A percentile compares a stretch with the other conserved stretches of the same genome.
Conservation (phyloP, 2,888 invertebrate genomes). For the Matsumyia berberina region DNA sequence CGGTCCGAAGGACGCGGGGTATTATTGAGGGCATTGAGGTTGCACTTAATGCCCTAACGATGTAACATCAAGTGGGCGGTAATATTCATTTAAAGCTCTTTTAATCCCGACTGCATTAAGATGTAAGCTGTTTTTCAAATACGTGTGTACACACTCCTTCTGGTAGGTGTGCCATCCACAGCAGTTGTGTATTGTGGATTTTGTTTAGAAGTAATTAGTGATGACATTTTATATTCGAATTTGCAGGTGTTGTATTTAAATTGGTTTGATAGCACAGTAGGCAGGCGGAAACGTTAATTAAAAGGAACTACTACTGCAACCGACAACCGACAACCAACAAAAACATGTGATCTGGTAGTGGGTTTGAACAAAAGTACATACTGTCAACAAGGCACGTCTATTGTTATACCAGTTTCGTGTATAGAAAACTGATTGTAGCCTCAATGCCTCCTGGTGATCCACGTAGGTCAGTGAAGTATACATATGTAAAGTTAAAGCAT, state of each 20-base stretch:
- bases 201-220: constrained; percentile 69
- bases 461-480: too few relatives aligned
- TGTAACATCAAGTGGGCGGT: constrained; percentile 76
- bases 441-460: too few relatives aligned
- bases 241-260: constrained; percentile 67
- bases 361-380: not conserved
- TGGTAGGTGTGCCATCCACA: not conserved
- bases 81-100: constrained; percentile 76
- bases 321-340: constrained; percentile 6
- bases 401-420: too few relatives aligned
- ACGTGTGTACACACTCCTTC: not conserved
- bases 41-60: constrained; percentile 70
- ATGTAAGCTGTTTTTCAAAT: constrained; percentile 74
- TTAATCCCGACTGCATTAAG: constrained; percentile 71
- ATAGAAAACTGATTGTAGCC: too few relatives aligned
- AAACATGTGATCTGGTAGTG: constrained; percentile 1
- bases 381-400: not conserved
- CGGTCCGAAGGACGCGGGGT: constrained; percentile 19
- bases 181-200: constrained; percentile 31
- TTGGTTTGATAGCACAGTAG: constrained; percentile 20
- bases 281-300: constrained; percentile 50
- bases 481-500: not conserved
- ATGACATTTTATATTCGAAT: constrained; percentile 70
- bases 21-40: constrained; percentile 57
- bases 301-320: constrained; percentile 34